These are phyloP conservation scores for Alces alces DNA, from an alignment of 2,113 vertebrate species.

Conservation along the genomic window DNA sequence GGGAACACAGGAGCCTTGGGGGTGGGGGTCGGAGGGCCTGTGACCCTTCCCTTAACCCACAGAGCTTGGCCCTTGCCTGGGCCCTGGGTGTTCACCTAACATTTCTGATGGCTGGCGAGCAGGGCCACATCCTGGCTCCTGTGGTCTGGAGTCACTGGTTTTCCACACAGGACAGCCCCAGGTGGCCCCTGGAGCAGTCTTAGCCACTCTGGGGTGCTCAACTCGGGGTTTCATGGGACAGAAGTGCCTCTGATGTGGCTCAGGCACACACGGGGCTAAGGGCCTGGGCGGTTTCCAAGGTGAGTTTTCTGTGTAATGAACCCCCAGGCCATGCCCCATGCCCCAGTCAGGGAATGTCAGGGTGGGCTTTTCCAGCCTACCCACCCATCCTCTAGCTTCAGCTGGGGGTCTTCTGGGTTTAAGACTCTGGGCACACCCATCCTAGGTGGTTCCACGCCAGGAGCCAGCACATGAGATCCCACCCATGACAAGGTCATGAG, in stretches of 20 bases:
- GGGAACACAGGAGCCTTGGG: neutral
- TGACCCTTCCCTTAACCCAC: neutral
- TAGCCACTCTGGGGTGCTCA: too few relatives aligned
- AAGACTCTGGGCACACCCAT: neutral
- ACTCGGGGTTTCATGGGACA: accelerated
- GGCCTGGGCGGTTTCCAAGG: neutral
- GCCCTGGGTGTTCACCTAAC: neutral
- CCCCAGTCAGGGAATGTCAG: neutral
- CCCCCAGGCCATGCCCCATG: accelerated
- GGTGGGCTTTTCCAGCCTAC: accelerated
- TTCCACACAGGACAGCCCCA: accelerated
- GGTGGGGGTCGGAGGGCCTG: accelerated
- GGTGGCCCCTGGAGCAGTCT: too few relatives aligned
- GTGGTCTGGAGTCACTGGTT: too few relatives aligned
- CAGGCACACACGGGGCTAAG: accelerated
- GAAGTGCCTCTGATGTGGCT: neutral
- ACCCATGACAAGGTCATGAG: too few relatives aligned
- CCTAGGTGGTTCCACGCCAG: accelerated
- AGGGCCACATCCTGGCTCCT: too few relatives aligned
- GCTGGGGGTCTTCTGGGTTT: neutral
- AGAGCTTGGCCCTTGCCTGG: neutral
- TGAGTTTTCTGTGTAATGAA: accelerated
- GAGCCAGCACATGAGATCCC: too few relatives aligned
- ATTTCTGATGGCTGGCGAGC: neutral
- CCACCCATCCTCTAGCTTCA: neutral